phyloP scores from a whole-genome alignment of 1,140 invertebrate species.

The Calycopis cecrops region DNA sequence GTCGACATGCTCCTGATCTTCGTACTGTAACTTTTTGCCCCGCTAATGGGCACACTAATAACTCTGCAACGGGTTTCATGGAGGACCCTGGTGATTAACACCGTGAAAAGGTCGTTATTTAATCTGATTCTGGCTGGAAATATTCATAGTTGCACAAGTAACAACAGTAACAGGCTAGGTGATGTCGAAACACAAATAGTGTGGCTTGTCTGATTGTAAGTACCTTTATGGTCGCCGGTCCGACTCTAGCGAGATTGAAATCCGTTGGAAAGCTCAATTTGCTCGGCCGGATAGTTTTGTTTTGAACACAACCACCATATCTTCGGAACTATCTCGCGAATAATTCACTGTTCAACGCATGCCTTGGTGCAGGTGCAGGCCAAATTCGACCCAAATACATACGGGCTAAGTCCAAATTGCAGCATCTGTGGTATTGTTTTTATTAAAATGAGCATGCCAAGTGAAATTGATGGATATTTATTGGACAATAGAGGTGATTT shows the following conservation, averaged over 20 bases:
- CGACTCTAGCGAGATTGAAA: slow-evolving; percentile 34
- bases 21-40: no score
- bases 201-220: slow-evolving; percentile 24
- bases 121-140: not conserved
- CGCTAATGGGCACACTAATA: no score
- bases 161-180: slow-evolving; percentile 14
- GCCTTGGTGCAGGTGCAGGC: slow-evolving; percentile 21
- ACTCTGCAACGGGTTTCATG: no score
- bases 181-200: slow-evolving; percentile 20
- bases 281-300: slow-evolving; percentile 64
- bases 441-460: slow-evolving; percentile 11
- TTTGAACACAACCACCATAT: slow-evolving; percentile 54
- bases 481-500: slow-evolving; percentile 14
- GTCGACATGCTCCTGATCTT: no score
- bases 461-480: slow-evolving; percentile 10
- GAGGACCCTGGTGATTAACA: no score
- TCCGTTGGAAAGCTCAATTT: slow-evolving; percentile 62
- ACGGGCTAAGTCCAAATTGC: slow-evolving; percentile 3
- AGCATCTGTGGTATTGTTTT: slow-evolving; percentile 3
- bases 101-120: no score
- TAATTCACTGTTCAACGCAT: slow-evolving; percentile 55
- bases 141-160: slow-evolving; percentile 17
- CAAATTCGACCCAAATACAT: slow-evolving; percentile 23
- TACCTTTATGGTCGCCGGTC: slow-evolving; percentile 33
- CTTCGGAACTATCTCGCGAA: slow-evolving; percentile 63